Conservation (phyloP, 2,888 invertebrate genomes). For the Drosophila rellima region DNA sequence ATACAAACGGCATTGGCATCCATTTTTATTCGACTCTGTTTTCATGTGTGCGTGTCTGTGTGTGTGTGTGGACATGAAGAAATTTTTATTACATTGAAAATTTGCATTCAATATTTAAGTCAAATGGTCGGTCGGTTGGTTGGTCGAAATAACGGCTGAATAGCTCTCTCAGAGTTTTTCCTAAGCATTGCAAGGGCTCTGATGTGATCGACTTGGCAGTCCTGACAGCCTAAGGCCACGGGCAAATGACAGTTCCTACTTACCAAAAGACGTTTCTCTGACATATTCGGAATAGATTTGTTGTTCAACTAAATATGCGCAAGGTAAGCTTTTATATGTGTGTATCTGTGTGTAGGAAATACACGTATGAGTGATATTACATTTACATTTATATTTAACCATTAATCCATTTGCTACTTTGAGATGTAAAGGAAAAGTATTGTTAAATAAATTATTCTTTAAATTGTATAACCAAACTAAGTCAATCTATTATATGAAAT, state of each 20-base stretch:
- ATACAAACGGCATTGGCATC: constrained; percentile 79
- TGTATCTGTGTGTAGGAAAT: not conserved
- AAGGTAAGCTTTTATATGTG: not conserved
- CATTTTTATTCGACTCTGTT: constrained; percentile 68
- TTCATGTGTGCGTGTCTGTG: constrained; percentile 20
- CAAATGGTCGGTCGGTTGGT: constrained; percentile 59
- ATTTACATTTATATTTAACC: not conserved
- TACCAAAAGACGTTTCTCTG: not conserved
- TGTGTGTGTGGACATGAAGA: constrained; percentile 45
- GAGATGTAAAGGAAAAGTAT: not conserved
- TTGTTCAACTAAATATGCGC: constrained; percentile 4
- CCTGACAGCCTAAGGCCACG: constrained; percentile 43
- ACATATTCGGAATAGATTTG: constrained; percentile 37
- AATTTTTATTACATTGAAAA: constrained; percentile 81
- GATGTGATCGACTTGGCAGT: constrained; percentile 33
- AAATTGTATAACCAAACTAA: not conserved
- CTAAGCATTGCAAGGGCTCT: constrained; percentile 14
- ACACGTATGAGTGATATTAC: constrained; percentile 6
- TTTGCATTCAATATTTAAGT: constrained; percentile 82
- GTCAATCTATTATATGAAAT: not conserved
- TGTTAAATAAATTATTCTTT: not conserved
- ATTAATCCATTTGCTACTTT: not conserved
- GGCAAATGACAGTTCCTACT: constrained; percentile 14
- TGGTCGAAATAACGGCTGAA: constrained; percentile 20
- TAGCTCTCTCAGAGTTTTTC: constrained; percentile 13